Base-by-base conservation (phyloP, 2,797 vertebrate genomes). In the Chaenodraco wilsoni region DNA sequence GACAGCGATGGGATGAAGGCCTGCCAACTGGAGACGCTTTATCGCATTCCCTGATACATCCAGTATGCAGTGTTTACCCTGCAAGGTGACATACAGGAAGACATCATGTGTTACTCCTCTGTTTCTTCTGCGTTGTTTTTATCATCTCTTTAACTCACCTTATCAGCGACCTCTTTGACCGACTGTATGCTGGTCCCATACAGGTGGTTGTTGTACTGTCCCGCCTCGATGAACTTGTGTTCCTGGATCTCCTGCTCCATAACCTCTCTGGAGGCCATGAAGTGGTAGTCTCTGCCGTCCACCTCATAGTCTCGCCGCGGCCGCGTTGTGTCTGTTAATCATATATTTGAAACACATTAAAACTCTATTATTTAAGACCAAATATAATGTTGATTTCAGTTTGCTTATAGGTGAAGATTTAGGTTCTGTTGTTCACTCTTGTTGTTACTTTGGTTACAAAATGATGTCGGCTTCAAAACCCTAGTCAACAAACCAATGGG, bases 191-290 rank as follows among this genome's bases (percentile, higher is more conserved):
- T 99, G 74, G 98, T 99, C 75, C 98, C 98, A 72, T 99, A 99
- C 19, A 99, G 95, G 59, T 99, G 98, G 87, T 95, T 97, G 93
- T 99, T 99, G 84, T 99, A 99, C 84, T 99, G 98, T 19, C 98
- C 98, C 9, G 98, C 98, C 92, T 99, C 98, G 41, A 99, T 99
- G 90, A 99, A 99, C 87, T 96, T 96, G 93, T 99, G 98, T 83
- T 99, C 98, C 84, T 99, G 98, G 79, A 99, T 99, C 89, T 99
- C 98, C 79, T 92, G 95, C 90, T 99, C 98, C 98, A 99, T 99
- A 72, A 97, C 96, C 61, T 99, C 98, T 89, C 98, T 95, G 69
- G 97, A 98, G 76, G 95, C 92, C 87, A 99, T 96, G 93, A 99
- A 99, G 91, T 99, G 98, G 85, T 99, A 99, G 92, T 99, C 98